Base-by-base conservation (phyloP, 2,113 vertebrate species). In the Muscicapa adusta region DNA sequence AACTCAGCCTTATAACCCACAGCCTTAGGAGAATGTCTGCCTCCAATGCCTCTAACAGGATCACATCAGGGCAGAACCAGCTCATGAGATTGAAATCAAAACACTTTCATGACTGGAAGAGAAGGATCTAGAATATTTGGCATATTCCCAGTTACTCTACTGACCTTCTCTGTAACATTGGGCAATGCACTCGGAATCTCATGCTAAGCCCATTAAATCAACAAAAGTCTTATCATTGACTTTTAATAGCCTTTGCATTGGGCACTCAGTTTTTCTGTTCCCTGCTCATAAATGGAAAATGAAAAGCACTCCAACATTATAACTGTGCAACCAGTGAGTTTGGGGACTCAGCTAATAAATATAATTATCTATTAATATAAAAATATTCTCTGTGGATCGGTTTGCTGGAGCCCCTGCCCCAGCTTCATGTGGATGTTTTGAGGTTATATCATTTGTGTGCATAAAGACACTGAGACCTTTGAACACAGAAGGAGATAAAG, bases 131-230 rank as follows among this genome's bases (percentile, higher is more conserved):
- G 38, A 88, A 74, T 62, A 68, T 65, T 58, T 89, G 53, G 38
- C 5, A 36, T 58, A 73, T 54, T 89, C 66, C 74, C 33, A 43
- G 29, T 31, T 79, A 31, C 25, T 89, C 84, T 43, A 28, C 33
- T 70, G 87, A 80, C 81, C 36, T 87, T 78, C 66, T 76, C 38
- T 0, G 0, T 73, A 75, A 83, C 47, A 73, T 0, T 88, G 63
- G n/a, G 43, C 54, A 70, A 24, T 36, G 72, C 34, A 66, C 43
- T 88, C 66, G 45, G 42, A 88, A 38, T 47, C 54, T 93, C 77
- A 66, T 47, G 42, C 67, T 93, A 92, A 95, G 74, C 34, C 85
- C 85, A 83, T 43, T 68, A 82, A 85, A 79, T 79, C 81, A 89
- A 18, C 36, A 48, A 38, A 43, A 36, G 66, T 72, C 42, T 84